Base-by-base conservation (phyloP, 2,888 invertebrate genomes). In the Orchesellides sinensis region DNA sequence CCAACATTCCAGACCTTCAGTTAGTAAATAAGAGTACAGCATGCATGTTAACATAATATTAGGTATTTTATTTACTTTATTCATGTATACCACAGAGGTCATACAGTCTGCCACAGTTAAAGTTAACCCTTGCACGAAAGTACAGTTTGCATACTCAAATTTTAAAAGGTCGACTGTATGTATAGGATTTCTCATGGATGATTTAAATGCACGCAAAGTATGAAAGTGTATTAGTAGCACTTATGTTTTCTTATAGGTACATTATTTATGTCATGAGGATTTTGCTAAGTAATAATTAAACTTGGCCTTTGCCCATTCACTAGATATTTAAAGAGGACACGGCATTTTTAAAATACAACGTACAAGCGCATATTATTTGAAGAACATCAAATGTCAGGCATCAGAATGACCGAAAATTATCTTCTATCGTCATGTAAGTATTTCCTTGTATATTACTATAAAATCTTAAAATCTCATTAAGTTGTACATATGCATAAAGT, bases 211-310 rank as follows among this genome's bases (percentile, higher is more conserved):
- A 23, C 25, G 54, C 52, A 10, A 52, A 8, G n/a, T 54, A 21
- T 21, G 54, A 23, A 23, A 19, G 21, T 5, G 23, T 21, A 14
- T 12, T 23, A 21, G 8, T 19, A 52, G 8, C 54, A 54, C 54
- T 21, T 25, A 25, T n/a, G 47, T 25, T 49, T n/a, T 8, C 8
- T 70, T 54, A 10, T 54, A 45, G 6, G n/a, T n/a, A 17, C 45
- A 45, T 65, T 65, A 75, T 75, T 66, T 65, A 66, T 75, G 65
- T 75, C 52, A 75, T 75, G 65, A 75, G 66, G 27, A 54, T 54
- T 40, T 45, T 23, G 47, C 49, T 14, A 75, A 40, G 40, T 66
- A 75, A 66, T 75, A 75, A 75, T 75, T 75, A 75, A 74, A 52
- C 40, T 74, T 74, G 74, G 74, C 74, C 74, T 74, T 74, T 74